Base-by-base conservation (phyloP, 1,140 invertebrate genomes). In the Drosophila pachea region DNA sequence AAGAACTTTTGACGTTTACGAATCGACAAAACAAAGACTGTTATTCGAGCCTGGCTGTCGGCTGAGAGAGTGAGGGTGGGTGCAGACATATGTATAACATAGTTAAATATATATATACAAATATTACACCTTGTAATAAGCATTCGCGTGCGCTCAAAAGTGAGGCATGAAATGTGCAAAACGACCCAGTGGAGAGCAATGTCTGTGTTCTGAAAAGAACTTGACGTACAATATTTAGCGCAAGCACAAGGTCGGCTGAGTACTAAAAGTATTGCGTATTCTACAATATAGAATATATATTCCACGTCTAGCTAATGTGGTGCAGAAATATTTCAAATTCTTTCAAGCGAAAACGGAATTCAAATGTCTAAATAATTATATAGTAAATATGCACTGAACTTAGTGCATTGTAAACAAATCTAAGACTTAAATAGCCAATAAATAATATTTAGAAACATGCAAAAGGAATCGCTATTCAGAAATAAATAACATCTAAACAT, bases 21-120 rank as follows among this genome's bases (percentile, higher is more conserved):
- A 78, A 83, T 83, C 74, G 68, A 78, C 75, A 64, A 76, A 83
- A 78, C 78, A 71, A 66, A 54, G 36, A 45, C 45, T 42, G 40
- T 9, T 56, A 14, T 33, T 55, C 40, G 33, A 48, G 31, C 48
- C n/a, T 7, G 65, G 52, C 45, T 59, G 22, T 2, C 1, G 22
- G 22, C 22, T 65, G 65, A 29, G 36, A 29, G 55, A 60, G 43
- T 29, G 50, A 38, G 66, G 31, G 12, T n/a, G 9, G 16, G 2
- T 45, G 38, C 8, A 38, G 14, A 11, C 33, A 47, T 11, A n/a
- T 31, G 36, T 60, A 52, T 56, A 52, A 73, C 68, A 61, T 47
- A 54, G 22, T 48, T 38, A 45, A 53, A 53, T 35, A 29, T 22
- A 33, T 6, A 45, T 53, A 40, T 65, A 12, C 14, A 40, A 43